Conservation (phyloP, 2,888 invertebrate species). For the Aromia moschata region DNA sequence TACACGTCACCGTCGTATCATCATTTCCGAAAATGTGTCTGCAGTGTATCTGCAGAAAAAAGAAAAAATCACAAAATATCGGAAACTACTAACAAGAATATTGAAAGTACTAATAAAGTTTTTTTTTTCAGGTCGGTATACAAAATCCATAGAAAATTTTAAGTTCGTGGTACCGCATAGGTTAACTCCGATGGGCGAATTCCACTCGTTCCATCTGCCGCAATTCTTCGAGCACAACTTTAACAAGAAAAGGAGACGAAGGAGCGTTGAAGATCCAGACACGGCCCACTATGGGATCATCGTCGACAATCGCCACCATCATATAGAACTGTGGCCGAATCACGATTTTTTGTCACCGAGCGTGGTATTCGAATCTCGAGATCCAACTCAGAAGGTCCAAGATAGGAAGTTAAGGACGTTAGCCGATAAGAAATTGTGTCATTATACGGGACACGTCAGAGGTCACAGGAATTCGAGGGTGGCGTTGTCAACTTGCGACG, state of each 20-base stretch:
- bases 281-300: constrained; percentile 55
- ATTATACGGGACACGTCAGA: constrained; percentile 65
- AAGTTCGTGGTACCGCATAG: constrained; percentile 64
- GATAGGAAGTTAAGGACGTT: constrained; percentile 50
- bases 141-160: constrained; percentile 62
- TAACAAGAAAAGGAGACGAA: constrained; percentile 37
- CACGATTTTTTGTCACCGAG: constrained; percentile 64
- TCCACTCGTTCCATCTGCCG: constrained; percentile 62
- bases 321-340: constrained; percentile 65
- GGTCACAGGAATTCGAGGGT: constrained; percentile 62
- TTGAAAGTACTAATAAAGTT: too few species aligned
- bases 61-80: too few species aligned
- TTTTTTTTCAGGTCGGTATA: constrained; percentile 63
- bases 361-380: constrained; percentile 55
- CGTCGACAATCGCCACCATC: constrained; percentile 57
- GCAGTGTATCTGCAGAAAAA: too few species aligned
- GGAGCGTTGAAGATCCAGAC: constrained; percentile 47
- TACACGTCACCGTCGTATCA: too few species aligned
- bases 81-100: too few species aligned
- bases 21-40: too few species aligned
- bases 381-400: constrained; percentile 50
- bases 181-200: constrained; percentile 60
- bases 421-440: constrained; percentile 58
- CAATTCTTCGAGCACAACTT: constrained; percentile 60
- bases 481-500: constrained; percentile 66